Evolutionary conservation across 2,888 invertebrate genomes (phyloP).

Genomic region (Seladonia tumulorum): DNA sequence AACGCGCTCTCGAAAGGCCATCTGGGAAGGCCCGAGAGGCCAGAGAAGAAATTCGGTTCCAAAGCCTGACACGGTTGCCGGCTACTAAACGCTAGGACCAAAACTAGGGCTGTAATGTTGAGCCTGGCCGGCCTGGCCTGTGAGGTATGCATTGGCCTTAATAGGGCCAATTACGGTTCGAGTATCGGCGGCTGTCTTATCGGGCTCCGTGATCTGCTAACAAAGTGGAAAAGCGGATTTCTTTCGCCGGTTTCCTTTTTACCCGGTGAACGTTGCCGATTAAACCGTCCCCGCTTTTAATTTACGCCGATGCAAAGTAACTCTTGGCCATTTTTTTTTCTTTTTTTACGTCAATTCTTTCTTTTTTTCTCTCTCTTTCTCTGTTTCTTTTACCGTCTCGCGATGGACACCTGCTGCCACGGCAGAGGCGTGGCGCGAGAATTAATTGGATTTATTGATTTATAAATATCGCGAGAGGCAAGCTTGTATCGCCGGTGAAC

Average conservation of each 20-base stretch:
- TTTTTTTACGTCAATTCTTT: too few relatives aligned
- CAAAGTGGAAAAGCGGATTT: slow-evolving; percentile 16
- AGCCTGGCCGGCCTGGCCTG: too few relatives aligned
- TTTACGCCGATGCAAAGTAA: neutral
- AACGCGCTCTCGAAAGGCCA: too few relatives aligned
- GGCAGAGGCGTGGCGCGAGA: neutral
- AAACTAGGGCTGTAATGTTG: too few relatives aligned
- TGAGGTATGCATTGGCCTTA: too few relatives aligned
- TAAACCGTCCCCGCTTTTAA: neutral
- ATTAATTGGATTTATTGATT: neutral
- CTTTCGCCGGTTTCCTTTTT: slow-evolving; percentile 1
- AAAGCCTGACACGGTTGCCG: too few relatives aligned
- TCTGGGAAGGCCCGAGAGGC: too few relatives aligned
- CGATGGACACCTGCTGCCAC: neutral
- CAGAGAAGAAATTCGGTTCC: too few relatives aligned
- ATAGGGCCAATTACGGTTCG: slow-evolving; percentile 16
- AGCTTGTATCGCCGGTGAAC: neutral
- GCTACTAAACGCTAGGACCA: too few relatives aligned
- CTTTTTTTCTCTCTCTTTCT: neutral
- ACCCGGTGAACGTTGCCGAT: neutral
- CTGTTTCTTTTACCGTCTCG: neutral
- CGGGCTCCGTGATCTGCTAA: slow-evolving; percentile 3
- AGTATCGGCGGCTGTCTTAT: neutral
- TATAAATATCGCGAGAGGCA: neutral
- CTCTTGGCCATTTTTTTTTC: neutral